These are phyloP conservation scores for Horisme vitalbata DNA, from an alignment of 2,888 invertebrate genomes.

Conservation along the genomic window DNA sequence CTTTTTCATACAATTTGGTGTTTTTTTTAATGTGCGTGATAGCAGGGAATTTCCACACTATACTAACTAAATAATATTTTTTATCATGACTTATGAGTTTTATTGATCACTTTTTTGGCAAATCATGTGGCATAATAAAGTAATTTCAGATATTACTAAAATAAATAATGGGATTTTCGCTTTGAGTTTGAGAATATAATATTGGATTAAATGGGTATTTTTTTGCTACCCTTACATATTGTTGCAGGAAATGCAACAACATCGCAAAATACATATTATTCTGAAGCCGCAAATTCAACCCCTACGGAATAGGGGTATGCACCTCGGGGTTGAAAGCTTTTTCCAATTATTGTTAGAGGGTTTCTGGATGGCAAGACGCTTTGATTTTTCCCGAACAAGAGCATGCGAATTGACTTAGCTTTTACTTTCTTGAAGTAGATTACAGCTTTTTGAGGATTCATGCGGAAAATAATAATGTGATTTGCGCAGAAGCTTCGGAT, in stretches of 20 bases:
- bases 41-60: too few species aligned
- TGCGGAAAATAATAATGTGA: conserved; percentile 8
- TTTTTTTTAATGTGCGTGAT: too few species aligned
- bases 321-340: conserved; percentile 54
- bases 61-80: too few species aligned
- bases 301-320: conserved; percentile 38
- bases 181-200: neutral
- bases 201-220: too few species aligned
- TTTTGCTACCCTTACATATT: conserved; percentile 52
- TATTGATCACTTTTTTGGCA: too few species aligned
- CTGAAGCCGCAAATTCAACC: conserved; percentile 49
- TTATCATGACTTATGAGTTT: too few species aligned
- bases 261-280: conserved; percentile 56
- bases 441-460: conserved; percentile 10
- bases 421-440: conserved; percentile 10
- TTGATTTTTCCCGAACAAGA: conserved; percentile 27
- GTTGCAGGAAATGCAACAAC: conserved; percentile 70
- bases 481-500: conserved; percentile 11
- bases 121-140: too few species aligned
- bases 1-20: too few species aligned
- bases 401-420: conserved; percentile 26
- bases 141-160: too few species aligned
- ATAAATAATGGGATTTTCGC: too few species aligned
- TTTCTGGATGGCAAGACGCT: conserved; percentile 20
- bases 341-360: conserved; percentile 49